A percentile compares a stretch with the other conserved stretches of the same genome.
phyloP scores from a whole-genome alignment of 2,888 invertebrate species.

The Biston betularia region DNA sequence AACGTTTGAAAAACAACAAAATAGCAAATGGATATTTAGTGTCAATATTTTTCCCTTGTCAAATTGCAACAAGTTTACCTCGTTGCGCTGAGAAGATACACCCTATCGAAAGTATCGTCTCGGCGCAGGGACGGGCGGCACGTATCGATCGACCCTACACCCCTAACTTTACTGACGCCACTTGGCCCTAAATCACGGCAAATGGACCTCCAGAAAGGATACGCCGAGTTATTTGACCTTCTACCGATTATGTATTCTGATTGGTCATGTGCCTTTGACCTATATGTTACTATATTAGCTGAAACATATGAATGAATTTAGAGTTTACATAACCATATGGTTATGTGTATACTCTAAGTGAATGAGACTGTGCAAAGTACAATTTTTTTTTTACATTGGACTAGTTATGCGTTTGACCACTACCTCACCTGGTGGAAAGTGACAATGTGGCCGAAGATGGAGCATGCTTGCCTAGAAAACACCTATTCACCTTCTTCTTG shows the following conservation, averaged over 20 bases:
- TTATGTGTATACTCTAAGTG: too few species aligned
- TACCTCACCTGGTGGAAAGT: too few species aligned
- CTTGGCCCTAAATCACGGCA: conserved; percentile 59
- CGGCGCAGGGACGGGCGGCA: conserved; percentile 48
- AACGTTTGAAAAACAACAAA: too few species aligned
- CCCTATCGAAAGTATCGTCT: conserved; percentile 14
- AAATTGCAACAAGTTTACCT: conserved; percentile 24
- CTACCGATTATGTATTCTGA: conserved; percentile 10
- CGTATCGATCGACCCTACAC: conserved; percentile 55
- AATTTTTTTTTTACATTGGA: too few species aligned
- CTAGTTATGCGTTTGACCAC: too few species aligned
- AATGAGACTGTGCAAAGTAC: too few species aligned
- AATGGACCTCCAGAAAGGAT: conserved; percentile 11
- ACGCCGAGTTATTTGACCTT: conserved; percentile 9
- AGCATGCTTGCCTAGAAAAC: too few species aligned
- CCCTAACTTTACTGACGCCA: conserved; percentile 68
- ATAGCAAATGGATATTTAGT: not conserved
- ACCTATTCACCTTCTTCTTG: too few species aligned
- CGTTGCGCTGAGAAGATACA: not conserved
- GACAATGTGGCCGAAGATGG: too few species aligned
- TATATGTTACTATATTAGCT: not conserved
- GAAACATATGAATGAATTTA: not conserved
- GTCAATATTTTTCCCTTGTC: not conserved
- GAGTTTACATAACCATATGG: too few species aligned
- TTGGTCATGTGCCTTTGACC: conserved; percentile 11